Base-by-base conservation (phyloP, 2,113 vertebrate species). In the Odontophorus gujanensis region DNA sequence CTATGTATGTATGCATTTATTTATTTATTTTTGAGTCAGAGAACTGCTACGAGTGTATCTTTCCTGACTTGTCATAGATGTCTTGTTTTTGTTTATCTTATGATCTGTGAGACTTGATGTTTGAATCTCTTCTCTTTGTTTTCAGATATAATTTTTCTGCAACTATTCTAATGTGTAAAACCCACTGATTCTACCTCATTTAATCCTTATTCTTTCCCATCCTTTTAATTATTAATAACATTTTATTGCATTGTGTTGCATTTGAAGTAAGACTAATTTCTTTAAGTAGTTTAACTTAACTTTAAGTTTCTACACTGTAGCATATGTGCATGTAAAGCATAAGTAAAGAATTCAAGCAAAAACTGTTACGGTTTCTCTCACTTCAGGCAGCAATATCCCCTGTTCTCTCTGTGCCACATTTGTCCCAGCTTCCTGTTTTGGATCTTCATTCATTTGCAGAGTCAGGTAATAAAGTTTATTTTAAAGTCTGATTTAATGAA, bases 361-460 rank as follows among this genome's bases (percentile, higher is more conserved):
- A 73, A 43, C 2, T 0, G 3, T n/a, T n/a, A 9, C 55, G 9
- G 0, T 93, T n/a, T 36, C 5, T 97, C 61, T 51, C 90, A 7
- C 94, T 97, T 81, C 87, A 99, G 99, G 65, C 73, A 83, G 72
- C 96, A 32, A 89, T 96, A 91, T 97, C 97, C 1, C 62, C 95
- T 81, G 87, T 97, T 61, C 86, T 98, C 79, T 45, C 98, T 97
- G 97, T 98, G n/a, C 96, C 98, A 74, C 98, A 98, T 90, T 94
- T 98, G 55, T 97, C 98, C 51, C 98, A 98, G 65, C 95, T 97
- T 92, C 96, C 97, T 91, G 42, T 98, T 73, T 92, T 98, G 81
- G 98, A 99, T 93, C 96, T 98, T 92, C 97, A 96, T 81, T 97
- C 98, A 13, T 85, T 99, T 51, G 96, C 98, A 34, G 98, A 99